A percentile compares a stretch with the other conserved stretches of the same genome.
Conservation (phyloP, 2,113 vertebrate species). For the Otocyon megalotis region DNA sequence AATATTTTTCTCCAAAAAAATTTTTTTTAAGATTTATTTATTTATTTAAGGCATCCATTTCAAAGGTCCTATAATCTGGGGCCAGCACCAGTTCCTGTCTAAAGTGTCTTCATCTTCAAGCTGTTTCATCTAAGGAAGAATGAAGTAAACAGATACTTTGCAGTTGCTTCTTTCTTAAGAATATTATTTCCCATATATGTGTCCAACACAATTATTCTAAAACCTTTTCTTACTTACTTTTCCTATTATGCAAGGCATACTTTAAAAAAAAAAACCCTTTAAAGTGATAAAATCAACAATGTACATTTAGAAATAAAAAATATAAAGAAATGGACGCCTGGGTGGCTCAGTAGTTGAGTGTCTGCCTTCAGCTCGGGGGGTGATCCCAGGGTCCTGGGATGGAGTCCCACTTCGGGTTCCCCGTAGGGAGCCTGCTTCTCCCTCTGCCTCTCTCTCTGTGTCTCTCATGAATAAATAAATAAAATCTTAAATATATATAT, state of each 20-base stretch:
- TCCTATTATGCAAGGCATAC: background rate
- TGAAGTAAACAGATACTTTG: background rate
- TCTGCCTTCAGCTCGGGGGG: too few relatives aligned
- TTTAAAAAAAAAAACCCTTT: background rate
- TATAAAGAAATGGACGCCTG: background rate
- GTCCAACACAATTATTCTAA: background rate
- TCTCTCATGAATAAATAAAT: too few relatives aligned
- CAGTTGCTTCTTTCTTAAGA: background rate
- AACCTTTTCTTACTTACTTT: background rate
- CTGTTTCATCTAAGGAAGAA: background rate
- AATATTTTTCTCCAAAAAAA: constrained; percentile 22
- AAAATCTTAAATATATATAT: too few relatives aligned
- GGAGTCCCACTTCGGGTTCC: too few relatives aligned
- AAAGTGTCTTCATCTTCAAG: background rate
- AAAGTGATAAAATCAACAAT: background rate
- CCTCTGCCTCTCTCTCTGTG: too few relatives aligned
- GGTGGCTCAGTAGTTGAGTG: too few relatives aligned
- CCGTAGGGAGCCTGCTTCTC: too few relatives aligned
- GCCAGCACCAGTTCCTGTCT: background rate
- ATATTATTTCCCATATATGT: background rate
- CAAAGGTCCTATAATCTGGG: background rate
- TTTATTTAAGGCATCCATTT: background rate
- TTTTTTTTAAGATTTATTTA: too few relatives aligned
- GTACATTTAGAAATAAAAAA: background rate
- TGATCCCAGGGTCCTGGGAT: too few relatives aligned